A percentile compares a stretch with the other conserved stretches of the same genome.
phyloP scores from a whole-genome alignment of 2,888 invertebrate species.

The Acanthopleura granulata region DNA sequence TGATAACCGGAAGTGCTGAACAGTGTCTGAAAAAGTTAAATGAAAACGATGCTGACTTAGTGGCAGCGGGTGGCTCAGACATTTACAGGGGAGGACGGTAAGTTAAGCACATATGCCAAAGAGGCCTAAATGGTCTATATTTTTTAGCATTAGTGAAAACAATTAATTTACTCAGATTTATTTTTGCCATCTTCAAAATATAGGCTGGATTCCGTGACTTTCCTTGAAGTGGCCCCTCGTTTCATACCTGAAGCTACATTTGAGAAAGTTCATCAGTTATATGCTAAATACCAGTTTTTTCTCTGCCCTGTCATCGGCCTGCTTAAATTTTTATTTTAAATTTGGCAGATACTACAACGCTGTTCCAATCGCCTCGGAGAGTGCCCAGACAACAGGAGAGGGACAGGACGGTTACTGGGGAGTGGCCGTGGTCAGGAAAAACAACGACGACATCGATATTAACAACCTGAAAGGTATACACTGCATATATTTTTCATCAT shows the following conservation, averaged over 20 bases:
- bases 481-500: no score
- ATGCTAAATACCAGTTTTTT: no score
- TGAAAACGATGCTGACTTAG: slow-evolving; percentile 55
- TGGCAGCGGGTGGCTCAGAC: slow-evolving; percentile 60
- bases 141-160: no score
- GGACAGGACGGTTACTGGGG: slow-evolving; percentile 89
- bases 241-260: no score
- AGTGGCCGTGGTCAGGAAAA: slow-evolving; percentile 90
- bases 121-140: no score
- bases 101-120: slow-evolving; percentile 62
- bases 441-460: slow-evolving; percentile 82
- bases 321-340: no score
- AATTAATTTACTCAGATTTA: no score
- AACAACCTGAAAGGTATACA: slow-evolving; percentile 77
- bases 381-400: slow-evolving; percentile 37
- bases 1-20: slow-evolving; percentile 73
- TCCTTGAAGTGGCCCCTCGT: no score
- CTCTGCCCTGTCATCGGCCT: no score
- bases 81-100: slow-evolving; percentile 56
- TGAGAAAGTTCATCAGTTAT: no score
- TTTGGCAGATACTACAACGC: slow-evolving; percentile 44
- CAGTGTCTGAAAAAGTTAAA: slow-evolving; percentile 57
- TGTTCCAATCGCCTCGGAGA: slow-evolving; percentile 59
- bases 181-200: no score
- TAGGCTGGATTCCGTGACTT: no score